These are phyloP conservation scores for Zapus hudsonius DNA, from an alignment of 2,113 vertebrate species.

Conservation along the genomic window DNA sequence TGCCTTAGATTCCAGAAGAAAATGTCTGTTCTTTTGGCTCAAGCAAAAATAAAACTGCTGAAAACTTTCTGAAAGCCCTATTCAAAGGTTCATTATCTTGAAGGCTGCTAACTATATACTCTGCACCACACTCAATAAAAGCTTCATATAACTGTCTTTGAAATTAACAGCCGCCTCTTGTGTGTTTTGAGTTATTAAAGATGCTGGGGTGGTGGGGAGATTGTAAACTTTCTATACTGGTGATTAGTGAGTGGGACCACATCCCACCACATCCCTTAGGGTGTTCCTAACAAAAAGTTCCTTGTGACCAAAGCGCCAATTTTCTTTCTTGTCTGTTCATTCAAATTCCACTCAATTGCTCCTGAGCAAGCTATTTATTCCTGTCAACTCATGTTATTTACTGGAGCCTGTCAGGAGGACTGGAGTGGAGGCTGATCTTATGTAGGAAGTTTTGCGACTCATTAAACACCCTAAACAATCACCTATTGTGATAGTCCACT, in stretches of 20 bases:
- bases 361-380: constrained; percentile 70
- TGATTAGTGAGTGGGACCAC: constrained; percentile 72
- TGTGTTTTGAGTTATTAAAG: constrained; percentile 76
- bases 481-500: constrained; percentile 65
- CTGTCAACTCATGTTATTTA: constrained; percentile 75
- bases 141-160: constrained; percentile 74
- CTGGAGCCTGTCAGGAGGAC: constrained; percentile 64
- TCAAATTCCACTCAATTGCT: constrained; percentile 75
- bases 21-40: constrained; percentile 17
- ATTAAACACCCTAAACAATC: constrained; percentile 78
- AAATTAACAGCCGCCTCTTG: constrained; percentile 77
- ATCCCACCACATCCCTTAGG: constrained; percentile 70
- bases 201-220: constrained; percentile 58
- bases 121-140: constrained; percentile 70
- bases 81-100: constrained; percentile 71
- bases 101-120: constrained; percentile 64
- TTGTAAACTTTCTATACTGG: constrained; percentile 73
- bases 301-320: constrained; percentile 73
- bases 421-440: constrained; percentile 68
- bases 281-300: constrained; percentile 73
- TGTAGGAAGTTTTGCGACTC: constrained; percentile 71
- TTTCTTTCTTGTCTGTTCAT: constrained; percentile 76
- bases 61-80: constrained; percentile 36
- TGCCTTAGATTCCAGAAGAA: constrained; percentile 51
- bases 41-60: constrained; percentile 59